A percentile compares a stretch with the other conserved stretches of the same genome.
These are phyloP conservation scores for Drosophila stalkeri DNA, from an alignment of 2,888 invertebrate species.

Conservation along the genomic window DNA sequence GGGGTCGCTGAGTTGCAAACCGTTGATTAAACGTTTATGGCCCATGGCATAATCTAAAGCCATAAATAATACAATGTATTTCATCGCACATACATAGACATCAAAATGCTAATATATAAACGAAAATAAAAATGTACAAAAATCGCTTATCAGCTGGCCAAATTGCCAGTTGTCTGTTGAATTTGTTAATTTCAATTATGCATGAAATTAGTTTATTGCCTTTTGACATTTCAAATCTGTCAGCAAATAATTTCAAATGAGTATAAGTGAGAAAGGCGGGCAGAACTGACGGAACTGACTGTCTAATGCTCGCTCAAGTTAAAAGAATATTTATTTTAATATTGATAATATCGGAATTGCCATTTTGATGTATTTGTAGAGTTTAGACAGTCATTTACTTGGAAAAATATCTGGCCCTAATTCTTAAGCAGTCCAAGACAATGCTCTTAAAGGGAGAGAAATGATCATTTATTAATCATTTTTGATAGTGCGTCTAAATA, in stretches of 20 bases:
- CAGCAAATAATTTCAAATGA: constrained; percentile 35
- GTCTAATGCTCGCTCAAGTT: background rate
- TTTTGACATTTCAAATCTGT: constrained; percentile 76
- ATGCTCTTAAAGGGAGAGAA: too few species aligned
- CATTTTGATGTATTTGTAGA: too few species aligned
- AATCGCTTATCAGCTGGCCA: constrained; percentile 56
- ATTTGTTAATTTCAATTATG: constrained; percentile 83
- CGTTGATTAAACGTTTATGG: constrained; percentile 46
- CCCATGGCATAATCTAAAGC: constrained; percentile 28
- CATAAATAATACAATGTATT: constrained; percentile 66
- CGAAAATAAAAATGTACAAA: constrained; percentile 17
- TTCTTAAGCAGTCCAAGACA: too few species aligned
- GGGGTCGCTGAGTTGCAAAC: constrained; percentile 46
- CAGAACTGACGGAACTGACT: background rate
- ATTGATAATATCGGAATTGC: too few species aligned
- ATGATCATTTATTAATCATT: too few species aligned
- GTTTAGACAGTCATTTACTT: too few species aligned
- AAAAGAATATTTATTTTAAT: background rate
- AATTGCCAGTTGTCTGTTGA: constrained; percentile 56
- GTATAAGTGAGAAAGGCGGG: background rate
- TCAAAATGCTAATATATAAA: constrained; percentile 27
- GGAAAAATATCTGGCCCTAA: too few species aligned
- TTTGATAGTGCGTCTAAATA: too few species aligned
- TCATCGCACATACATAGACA: constrained; percentile 8
- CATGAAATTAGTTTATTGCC: constrained; percentile 82